Conservation (phyloP, 2,888 invertebrate genomes). For the Metacarcinus magister region DNA sequence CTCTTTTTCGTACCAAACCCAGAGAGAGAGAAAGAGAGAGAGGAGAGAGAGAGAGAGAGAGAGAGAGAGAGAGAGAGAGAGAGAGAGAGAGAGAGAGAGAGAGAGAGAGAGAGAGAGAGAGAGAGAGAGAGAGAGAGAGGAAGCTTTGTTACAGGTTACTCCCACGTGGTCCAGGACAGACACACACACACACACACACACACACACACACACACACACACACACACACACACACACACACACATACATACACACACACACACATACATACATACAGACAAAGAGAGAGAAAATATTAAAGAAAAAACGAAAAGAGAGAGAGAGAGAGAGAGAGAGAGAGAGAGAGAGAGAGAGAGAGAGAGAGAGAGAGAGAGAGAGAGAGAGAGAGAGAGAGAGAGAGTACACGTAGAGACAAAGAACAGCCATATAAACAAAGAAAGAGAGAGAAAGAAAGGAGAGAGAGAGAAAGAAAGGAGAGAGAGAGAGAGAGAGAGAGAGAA, state of each 20-base stretch:
- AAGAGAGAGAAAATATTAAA: too few relatives aligned
- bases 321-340: too few relatives aligned
- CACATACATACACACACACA: slow-evolving; percentile 63
- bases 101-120: too few relatives aligned
- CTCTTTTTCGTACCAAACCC: too few relatives aligned
- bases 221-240: slow-evolving; percentile 62
- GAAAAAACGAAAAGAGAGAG: too few relatives aligned
- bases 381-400: neutral
- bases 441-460: neutral
- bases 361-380: slow-evolving; percentile 19
- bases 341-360: slow-evolving; percentile 11
- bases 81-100: neutral
- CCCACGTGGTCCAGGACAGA: neutral
- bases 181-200: slow-evolving; percentile 50
- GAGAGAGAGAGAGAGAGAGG: slow-evolving; percentile 44
- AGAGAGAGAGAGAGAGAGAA: neutral
- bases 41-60: too few relatives aligned
- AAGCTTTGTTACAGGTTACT: neutral
- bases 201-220: too few relatives aligned
- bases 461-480: neutral
- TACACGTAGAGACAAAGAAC: neutral
- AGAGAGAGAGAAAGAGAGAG: too few relatives aligned
- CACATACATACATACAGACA: slow-evolving; percentile 46
- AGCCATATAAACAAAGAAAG: neutral
- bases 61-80: neutral